phyloP scores from a whole-genome alignment of 2,797 vertebrate species.

The Aldrovandia affinis region DNA sequence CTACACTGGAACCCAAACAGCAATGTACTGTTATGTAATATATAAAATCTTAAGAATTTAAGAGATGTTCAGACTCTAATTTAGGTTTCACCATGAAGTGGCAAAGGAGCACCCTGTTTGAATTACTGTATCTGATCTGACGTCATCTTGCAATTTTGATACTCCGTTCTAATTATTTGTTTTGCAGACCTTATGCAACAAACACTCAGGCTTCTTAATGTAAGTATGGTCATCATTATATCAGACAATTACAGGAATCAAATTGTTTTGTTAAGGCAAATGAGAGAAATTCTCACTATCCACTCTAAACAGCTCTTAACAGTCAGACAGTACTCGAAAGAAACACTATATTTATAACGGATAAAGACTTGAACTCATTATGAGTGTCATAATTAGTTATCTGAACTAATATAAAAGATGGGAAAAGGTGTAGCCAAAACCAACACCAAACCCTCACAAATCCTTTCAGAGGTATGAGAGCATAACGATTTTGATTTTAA shows the following conservation, averaged over 20 bases:
- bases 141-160: not conserved
- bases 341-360: not conserved
- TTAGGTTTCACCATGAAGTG: too few species aligned
- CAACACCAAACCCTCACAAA: not conserved
- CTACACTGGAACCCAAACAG: too few species aligned
- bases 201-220: too few species aligned
- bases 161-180: not conserved
- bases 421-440: not conserved
- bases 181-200: too few species aligned
- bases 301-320: not conserved
- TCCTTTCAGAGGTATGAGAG: too few species aligned
- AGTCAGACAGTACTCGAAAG: not conserved
- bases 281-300: not conserved
- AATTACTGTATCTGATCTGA: not conserved
- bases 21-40: too few species aligned
- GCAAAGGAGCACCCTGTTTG: not conserved
- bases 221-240: not conserved
- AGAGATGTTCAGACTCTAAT: too few species aligned
- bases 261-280: not conserved
- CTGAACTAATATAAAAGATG: not conserved
- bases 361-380: not conserved
- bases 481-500: too few species aligned
- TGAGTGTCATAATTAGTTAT: not conserved
- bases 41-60: too few species aligned
- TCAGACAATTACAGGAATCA: not conserved